Base-by-base conservation (phyloP, 92 coral and sea anemone genomes). In the Siderastrea siderea region DNA sequence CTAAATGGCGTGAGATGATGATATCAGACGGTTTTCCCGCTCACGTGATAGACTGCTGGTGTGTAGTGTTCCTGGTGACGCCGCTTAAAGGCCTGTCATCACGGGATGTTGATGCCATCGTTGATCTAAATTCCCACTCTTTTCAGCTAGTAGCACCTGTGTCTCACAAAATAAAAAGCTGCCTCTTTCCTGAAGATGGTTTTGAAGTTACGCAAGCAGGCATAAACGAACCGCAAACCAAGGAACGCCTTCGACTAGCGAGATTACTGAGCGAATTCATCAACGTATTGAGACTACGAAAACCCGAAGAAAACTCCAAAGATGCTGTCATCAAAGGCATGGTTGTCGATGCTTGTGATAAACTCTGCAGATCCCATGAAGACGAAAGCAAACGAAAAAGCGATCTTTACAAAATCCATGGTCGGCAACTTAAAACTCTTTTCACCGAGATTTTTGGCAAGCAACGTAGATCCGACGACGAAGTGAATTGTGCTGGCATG, bases 91-190 rank as follows among this genome's bases (percentile, higher is more conserved):
- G 89, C 4, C 57, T 76, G 3, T 78, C 69, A 19, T 88, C 92
- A 59, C 86, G 95, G 12, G 95, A 92, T 76, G 72, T 89, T 72
- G 92, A 92, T 89, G 90, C 93, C 52, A 81, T 92, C 48, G 65
- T 78, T 65, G 90, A 92, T 64, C 80, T 92, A n/a, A 85, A 82
- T 19, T n/a, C n/a, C n/a, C n/a, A n/a, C n/a, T n/a, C n/a, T n/a
- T n/a, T n/a, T n/a, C n/a, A n/a, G n/a, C n/a, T 80, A 8, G 64
- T 85, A 46, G 26, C 88, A 44, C 45, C 74, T 47, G 78, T 79
- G 8, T 43, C 83, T 10, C 75, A 89, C 3, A 67, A 26, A 53
- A 84, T 92, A 19, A 74, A 51, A 6, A 7, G 45, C 51, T 85
- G 90, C 47, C 45, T 92, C 8, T 89, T 92, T 57, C 57, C 79